Evolutionary conservation across 2,113 vertebrate species (phyloP), one percentile per base, ranked within the genome.

Genomic region (Proterorhinus semilunaris): DNA sequence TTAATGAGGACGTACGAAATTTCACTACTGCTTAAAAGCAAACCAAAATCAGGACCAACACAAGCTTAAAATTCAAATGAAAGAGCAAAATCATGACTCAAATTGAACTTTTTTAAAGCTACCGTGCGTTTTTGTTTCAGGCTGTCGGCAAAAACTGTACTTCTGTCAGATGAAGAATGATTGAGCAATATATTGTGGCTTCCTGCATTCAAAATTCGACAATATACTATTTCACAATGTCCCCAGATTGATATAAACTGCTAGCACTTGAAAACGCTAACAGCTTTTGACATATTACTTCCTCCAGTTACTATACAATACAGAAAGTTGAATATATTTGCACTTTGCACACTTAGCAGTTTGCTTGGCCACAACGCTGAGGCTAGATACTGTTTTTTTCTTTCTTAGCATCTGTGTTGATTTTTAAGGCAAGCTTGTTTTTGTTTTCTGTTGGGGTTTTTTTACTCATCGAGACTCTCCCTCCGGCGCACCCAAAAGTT

Each of bases 401-500:
- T 17, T 54, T 53, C 17, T 54, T 54, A 54, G 17, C 16, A 7
- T 17, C 49, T 1, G 52, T 53, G 52, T 16, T 53, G 52, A 53
- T 17, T 53, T 21, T 53, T 53, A 55, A 55, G 16, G 21, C 5
- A 21, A 55, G 45, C 59, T 50, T 43, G 8, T 0, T 62, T 36
- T 66, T 13, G 36, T n/a, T 47, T 44, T 52, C 36, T 48, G 44
- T 44, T 52, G 42, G 42, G 58, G 63, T 36, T 36, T 71, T 69
- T 17, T 6, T 51, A 12, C 68, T 81, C 47, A 45, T 66, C 48
- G 49, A 47, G 49, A 54, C 61, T 64, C 48, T 36, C 62, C 79
- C 53, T 52, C 71, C 52, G 72, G 55, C 78, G 68, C 57, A 17
- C 36, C 74, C 50, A 15, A 68, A 83, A 82, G 70, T 81, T 80